phyloP scores from a whole-genome alignment of 2,797 vertebrate genomes.

The Gymnoscopelus braueri region DNA sequence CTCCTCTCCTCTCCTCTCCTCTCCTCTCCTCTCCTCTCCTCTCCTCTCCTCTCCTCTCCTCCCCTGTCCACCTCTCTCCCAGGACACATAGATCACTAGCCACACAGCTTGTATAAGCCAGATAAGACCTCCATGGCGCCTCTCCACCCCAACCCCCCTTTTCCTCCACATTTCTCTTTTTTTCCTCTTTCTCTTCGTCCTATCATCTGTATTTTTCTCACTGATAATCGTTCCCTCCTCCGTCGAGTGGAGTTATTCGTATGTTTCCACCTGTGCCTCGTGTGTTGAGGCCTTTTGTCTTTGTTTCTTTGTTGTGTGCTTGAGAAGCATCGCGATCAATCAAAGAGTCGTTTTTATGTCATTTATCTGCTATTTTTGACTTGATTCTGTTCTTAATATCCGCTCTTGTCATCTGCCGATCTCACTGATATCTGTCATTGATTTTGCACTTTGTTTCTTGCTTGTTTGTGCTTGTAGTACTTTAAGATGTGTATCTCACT shows the following conservation, averaged over 20 bases:
- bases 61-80: not conserved
- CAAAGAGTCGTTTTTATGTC: too few species aligned
- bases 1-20: not conserved
- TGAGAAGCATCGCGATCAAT: too few species aligned
- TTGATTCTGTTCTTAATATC: too few species aligned
- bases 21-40: constrained; percentile 51
- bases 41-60: not conserved
- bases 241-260: constrained; percentile 22
- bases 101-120: constrained; percentile 38
- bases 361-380: too few species aligned
- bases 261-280: constrained; percentile 8
- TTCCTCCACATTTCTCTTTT: constrained; percentile 2
- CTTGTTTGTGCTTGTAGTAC: too few species aligned
- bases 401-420: too few species aligned
- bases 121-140: constrained; percentile 66
- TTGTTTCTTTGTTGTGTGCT: too few species aligned
- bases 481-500: too few species aligned
- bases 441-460: too few species aligned
- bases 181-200: constrained; percentile 44
- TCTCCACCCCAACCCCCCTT: constrained; percentile 12
- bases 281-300: not conserved
- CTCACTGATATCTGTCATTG: too few species aligned
- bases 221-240: not conserved
- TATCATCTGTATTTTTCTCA: constrained; percentile 27
- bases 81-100: constrained; percentile 69